phyloP scores from a whole-genome alignment of 2,888 invertebrate species.

The Zaprionus bogoriensis region DNA sequence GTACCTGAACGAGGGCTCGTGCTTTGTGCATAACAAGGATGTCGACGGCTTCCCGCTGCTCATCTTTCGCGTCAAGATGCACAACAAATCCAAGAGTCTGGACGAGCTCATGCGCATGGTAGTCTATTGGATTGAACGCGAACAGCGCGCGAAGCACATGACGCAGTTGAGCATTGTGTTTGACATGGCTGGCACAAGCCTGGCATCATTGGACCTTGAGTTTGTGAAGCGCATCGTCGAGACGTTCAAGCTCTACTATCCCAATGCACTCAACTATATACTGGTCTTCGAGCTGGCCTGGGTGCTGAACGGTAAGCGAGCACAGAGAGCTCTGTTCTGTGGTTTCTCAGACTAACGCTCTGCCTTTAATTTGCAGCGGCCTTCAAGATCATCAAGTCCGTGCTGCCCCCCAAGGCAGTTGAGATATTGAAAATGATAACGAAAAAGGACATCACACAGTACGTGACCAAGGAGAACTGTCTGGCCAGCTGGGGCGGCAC shows the following conservation, averaged over 20 bases:
- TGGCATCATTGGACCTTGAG: conserved; percentile 96
- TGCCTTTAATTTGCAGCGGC: conserved; percentile 86
- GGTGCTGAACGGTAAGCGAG: conserved; percentile 90
- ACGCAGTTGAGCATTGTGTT: conserved; percentile 92
- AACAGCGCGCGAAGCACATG: conserved; percentile 87
- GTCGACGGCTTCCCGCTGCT: conserved; percentile 90
- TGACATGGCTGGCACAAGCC: conserved; percentile 94
- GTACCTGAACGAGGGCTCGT: conserved; percentile 89
- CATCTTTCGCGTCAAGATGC: conserved; percentile 91
- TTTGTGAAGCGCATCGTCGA: conserved; percentile 93
- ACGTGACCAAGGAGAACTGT: conserved; percentile 89
- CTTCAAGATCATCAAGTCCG: conserved; percentile 93
- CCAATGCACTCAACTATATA: conserved; percentile 93
- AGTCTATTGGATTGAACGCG: conserved; percentile 88
- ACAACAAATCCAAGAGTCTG: conserved; percentile 89
- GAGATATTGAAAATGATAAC: conserved; percentile 93
- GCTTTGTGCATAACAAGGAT: conserved; percentile 91
- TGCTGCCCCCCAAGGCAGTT: conserved; percentile 94
- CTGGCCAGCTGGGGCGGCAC: conserved; percentile 91
- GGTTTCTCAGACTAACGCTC: conserved; percentile 11
- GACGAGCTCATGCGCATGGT: conserved; percentile 90
- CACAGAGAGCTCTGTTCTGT: neutral
- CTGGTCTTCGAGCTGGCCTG: conserved; percentile 97
- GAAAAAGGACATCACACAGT: conserved; percentile 89
- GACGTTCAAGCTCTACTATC: conserved; percentile 94